Evolutionary conservation across 1,140 invertebrate species (phyloP).

Genomic region (Eupristina koningsbergeri): DNA sequence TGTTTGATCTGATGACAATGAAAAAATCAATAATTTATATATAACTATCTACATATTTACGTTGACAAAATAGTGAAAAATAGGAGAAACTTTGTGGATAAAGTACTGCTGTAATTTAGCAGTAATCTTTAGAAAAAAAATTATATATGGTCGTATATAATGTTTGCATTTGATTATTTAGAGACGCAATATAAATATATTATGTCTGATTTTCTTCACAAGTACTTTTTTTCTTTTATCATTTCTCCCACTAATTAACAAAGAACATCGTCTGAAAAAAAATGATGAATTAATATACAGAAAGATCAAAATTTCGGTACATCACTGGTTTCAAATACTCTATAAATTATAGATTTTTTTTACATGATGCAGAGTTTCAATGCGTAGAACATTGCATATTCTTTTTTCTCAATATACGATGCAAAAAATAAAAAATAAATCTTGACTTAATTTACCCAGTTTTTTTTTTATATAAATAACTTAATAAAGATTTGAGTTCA

Average conservation of each 20-base stretch:
- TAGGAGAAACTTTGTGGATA: neutral
- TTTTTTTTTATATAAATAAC: conserved; percentile 40
- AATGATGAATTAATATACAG: conserved; percentile 31
- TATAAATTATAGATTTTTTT: conserved; percentile 29
- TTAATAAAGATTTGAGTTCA: conserved; percentile 22
- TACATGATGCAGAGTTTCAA: conserved; percentile 15
- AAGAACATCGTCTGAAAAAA: conserved; percentile 4
- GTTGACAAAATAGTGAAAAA: conserved; percentile 18
- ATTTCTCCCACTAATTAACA: conserved; percentile 10
- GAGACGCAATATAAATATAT: conserved; percentile 37
- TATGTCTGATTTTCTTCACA: neutral
- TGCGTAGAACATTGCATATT: neutral
- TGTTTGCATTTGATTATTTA: conserved; percentile 44
- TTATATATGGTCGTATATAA: conserved; percentile 20
- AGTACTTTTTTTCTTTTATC: conserved; percentile 7
- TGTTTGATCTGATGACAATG: conserved; percentile 27
- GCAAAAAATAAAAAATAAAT: conserved; percentile 44
- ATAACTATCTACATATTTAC: conserved; percentile 50
- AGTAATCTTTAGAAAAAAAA: conserved; percentile 25
- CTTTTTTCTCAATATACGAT: conserved; percentile 12
- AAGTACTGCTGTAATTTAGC: conserved; percentile 4
- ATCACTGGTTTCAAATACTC: conserved; percentile 46
- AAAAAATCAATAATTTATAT: conserved; percentile 45
- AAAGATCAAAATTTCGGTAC: conserved; percentile 34
- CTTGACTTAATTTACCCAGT: conserved; percentile 10